Percentiles rank a stretch among this genome's conserved stretches.
Evolutionary conservation across 2,888 invertebrate genomes (phyloP).

Genomic region (Drosophila setosimentum): DNA sequence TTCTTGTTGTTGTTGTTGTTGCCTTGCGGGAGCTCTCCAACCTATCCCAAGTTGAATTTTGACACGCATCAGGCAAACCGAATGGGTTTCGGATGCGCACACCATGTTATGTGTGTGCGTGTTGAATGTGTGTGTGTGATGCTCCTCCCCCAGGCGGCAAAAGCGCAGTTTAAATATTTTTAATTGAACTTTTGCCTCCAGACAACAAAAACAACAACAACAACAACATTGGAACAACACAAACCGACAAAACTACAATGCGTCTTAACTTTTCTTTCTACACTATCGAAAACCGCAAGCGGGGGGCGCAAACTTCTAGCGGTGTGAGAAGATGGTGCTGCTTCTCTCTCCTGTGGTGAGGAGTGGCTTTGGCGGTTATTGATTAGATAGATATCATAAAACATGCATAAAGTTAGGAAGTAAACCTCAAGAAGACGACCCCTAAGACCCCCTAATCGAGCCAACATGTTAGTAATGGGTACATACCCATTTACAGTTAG

Average conservation of each 20-base stretch:
- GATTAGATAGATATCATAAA: conserved; percentile 68
- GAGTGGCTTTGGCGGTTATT: conserved; percentile 70
- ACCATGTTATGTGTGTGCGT: conserved; percentile 13
- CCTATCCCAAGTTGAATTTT: conserved; percentile 84
- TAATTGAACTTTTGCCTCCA: conserved; percentile 82
- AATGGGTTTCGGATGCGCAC: conserved; percentile 40
- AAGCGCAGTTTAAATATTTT: conserved; percentile 75
- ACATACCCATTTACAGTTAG: conserved; percentile 42
- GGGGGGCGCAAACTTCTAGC: conserved; percentile 19
- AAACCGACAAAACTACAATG: conserved; percentile 41
- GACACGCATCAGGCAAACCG: conserved; percentile 79
- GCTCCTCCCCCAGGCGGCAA: conserved; percentile 42
- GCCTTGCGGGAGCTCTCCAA: conserved; percentile 81
- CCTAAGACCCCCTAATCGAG: not conserved
- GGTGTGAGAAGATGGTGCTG: not conserved
- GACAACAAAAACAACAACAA: too few relatives aligned
- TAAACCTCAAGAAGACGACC: not conserved
- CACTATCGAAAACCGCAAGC: conserved; percentile 58
- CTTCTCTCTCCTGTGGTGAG: conserved; percentile 6
- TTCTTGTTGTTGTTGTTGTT: conserved; percentile 41
- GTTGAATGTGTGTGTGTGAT: conserved; percentile 1
- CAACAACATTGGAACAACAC: too few relatives aligned
- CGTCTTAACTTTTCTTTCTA: conserved; percentile 50
- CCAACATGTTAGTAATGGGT: conserved; percentile 7
- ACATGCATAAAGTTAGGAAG: conserved; percentile 33